Evolutionary conservation across 37 sponge, comb jelly and placozoan species (phyloP).

Genomic region (Tethya wilhelma): DNA sequence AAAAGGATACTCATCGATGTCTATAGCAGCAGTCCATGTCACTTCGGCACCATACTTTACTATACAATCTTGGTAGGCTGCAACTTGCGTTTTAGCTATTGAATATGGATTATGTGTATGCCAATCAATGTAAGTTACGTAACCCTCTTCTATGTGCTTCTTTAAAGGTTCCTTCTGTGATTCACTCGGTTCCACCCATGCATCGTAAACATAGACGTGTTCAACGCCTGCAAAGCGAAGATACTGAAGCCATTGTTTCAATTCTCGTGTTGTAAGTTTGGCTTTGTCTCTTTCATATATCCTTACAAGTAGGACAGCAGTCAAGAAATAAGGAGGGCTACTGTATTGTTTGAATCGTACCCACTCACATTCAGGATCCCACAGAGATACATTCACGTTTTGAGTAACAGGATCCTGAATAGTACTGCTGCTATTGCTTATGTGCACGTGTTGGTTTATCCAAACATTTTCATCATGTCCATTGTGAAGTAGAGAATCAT

Average conservation of each 20-base stretch:
- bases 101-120: conserved; percentile 53
- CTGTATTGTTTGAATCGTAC: not conserved
- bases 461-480: conserved; percentile 3
- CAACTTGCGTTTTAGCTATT: conserved; percentile 44
- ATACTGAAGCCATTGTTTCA: conserved; percentile 73
- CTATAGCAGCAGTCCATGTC: conserved; percentile 71
- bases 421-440: too few relatives aligned
- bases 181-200: conserved; percentile 39
- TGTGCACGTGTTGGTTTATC: not conserved
- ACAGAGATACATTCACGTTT: too few relatives aligned
- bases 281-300: conserved; percentile 60
- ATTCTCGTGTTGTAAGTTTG: conserved; percentile 52
- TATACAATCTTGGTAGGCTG: conserved; percentile 73
- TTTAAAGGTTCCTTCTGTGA: conserved; percentile 30
- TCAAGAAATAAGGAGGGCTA: conserved; percentile 58
- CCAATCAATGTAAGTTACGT: conserved; percentile 78
- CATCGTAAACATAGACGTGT: conserved; percentile 83
- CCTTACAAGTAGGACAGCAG: conserved; percentile 59
- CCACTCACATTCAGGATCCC: not conserved
- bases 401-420: too few relatives aligned
- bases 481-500: not conserved
- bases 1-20: conserved; percentile 85
- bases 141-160: conserved; percentile 26
- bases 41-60: conserved; percentile 44
- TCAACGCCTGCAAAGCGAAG: conserved; percentile 72